phyloP scores from a whole-genome alignment of 2,797 vertebrate species.

The Caiman crocodilus region DNA sequence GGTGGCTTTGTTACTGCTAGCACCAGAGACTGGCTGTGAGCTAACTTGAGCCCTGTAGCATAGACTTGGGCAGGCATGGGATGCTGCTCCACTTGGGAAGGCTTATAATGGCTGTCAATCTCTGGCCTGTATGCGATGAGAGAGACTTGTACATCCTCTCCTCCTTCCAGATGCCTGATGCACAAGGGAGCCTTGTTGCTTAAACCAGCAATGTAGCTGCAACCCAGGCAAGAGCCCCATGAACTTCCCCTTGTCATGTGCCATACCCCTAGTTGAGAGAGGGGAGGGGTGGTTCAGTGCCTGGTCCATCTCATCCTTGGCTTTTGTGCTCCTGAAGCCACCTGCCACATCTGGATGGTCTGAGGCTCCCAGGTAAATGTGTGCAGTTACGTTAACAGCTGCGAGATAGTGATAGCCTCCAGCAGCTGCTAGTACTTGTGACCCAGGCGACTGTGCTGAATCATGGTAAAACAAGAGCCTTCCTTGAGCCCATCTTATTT shows the following conservation, averaged over 20 bases:
- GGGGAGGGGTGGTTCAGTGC: not conserved
- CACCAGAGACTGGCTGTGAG: not conserved
- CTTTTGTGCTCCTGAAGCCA: not conserved
- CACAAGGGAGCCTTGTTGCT: not conserved
- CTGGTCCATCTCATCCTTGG: not conserved
- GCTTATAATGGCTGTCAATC: no score
- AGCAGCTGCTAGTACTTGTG: not conserved
- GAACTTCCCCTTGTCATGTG: not conserved
- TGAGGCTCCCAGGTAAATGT: not conserved
- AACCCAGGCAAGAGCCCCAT: not conserved
- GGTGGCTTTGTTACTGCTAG: not conserved
- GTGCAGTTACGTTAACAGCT: not conserved
- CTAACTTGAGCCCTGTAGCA: no score
- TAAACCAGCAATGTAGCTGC: not conserved
- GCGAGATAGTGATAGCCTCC: not conserved
- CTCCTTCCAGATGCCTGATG: not conserved
- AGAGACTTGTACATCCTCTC: not conserved
- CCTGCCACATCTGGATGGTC: not conserved
- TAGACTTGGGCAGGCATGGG: no score
- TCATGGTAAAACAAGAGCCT: not conserved
- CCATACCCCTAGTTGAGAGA: not conserved
- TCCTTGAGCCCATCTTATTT: not conserved
- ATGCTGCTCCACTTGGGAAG: no score
- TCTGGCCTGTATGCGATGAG: not conserved
- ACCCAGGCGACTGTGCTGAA: not conserved